Evolutionary conservation across 2,113 vertebrate genomes (phyloP), one percentile per base, ranked within the genome.

Genomic region (Xerus inauris): DNA sequence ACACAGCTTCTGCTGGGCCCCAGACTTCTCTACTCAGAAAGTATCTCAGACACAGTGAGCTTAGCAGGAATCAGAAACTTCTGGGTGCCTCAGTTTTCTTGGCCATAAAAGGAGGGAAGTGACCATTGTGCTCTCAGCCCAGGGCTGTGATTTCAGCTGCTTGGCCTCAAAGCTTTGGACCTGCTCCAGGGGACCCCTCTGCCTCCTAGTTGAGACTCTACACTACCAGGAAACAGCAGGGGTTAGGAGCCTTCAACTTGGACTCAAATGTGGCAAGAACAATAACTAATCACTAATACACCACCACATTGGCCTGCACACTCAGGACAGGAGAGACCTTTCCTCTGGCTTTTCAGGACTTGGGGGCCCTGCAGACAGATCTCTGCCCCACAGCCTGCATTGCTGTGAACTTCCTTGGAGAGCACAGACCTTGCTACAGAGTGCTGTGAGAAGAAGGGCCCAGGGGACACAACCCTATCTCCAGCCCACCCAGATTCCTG

Each of bases 211-310:
- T 76, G 62, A 88, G 62, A 72, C 24, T 82, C 19, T 57, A 19
- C 49, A 2, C 54, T 57, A 57, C 54, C 77, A 47, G 11, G 35
- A 42, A 75, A 92, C 0, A 38, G 45, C 73, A 91, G 72, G 72
- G 83, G n/a, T 47, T 26, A 81, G 22, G 14, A 30, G 26, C 42
- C 6, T 6, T 57, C 35, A 14, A 75, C 54, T 13, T 71, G 13
- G 9, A 59, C 79, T 83, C 76, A 73, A 83, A 73, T 40, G 17
- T 67, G 24, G 47, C 75, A 79, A 93, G 94, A 57, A 65, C 13
- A 19, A 45, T 40, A 85, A 62, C 62, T 20, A 19, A 45, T 40
- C 77, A 54, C 62, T 26, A 30, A 89, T 2, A 65, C 17, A 79
- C 26, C 0, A 0, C 47, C 5, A 12, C 42, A 22, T 3, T 13